Evolutionary conservation across 92 coral and sea anemone genomes (phyloP).

Genomic region (Desmophyllum pertusum): DNA sequence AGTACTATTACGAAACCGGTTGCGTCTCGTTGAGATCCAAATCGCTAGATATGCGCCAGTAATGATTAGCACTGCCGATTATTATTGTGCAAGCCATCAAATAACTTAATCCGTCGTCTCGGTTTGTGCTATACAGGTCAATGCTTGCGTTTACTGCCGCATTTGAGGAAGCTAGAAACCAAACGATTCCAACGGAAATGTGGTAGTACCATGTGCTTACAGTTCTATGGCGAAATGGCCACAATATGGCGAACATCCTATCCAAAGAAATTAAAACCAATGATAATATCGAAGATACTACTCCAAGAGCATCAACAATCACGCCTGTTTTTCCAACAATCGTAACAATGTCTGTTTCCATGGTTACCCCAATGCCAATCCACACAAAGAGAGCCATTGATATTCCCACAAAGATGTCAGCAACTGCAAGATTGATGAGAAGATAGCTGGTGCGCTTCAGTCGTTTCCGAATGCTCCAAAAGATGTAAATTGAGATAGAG

Average conservation of each 20-base stretch:
- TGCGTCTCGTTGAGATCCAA: not conserved
- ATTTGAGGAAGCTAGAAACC: not conserved
- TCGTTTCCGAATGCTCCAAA: too few relatives aligned
- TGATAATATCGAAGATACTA: not conserved
- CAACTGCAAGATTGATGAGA: too few relatives aligned
- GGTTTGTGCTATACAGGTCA: not conserved
- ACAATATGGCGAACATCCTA: conserved; percentile 15
- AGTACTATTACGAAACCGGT: not conserved
- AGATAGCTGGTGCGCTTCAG: too few relatives aligned
- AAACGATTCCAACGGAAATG: conserved; percentile 7
- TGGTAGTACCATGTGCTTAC: not conserved
- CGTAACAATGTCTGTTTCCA: not conserved
- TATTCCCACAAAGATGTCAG: too few relatives aligned
- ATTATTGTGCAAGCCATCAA: not conserved
- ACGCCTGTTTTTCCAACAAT: not conserved
- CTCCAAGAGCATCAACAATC: not conserved
- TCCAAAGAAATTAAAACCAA: conserved; percentile 10
- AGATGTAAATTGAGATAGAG: too few relatives aligned
- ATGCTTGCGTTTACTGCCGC: not conserved
- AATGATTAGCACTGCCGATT: not conserved
- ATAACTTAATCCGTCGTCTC: not conserved
- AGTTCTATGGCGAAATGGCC: too few relatives aligned
- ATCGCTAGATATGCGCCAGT: too few relatives aligned
- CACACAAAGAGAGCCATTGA: too few relatives aligned
- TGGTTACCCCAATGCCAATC: too few relatives aligned